phyloP scores from a whole-genome alignment of 1,140 invertebrate genomes.

The Micrasema longulum region DNA sequence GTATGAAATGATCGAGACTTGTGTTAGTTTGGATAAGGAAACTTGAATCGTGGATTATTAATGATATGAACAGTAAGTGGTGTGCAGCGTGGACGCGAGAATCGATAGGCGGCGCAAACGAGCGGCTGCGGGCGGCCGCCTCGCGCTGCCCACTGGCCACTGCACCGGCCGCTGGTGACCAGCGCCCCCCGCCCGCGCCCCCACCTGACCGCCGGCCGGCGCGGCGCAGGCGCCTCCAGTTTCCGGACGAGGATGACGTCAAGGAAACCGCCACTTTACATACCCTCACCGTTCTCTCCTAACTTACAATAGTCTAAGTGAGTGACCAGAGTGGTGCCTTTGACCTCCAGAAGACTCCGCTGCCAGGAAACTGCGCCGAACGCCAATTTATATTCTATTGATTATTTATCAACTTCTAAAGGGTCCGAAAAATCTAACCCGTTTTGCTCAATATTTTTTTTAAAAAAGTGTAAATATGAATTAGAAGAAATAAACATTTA shows the following conservation, averaged over 20 bases:
- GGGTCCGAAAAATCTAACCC: background rate
- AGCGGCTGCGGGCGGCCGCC: constrained; percentile 46
- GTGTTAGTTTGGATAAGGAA: constrained; percentile 1
- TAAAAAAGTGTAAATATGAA: background rate
- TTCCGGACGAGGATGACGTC: constrained; percentile 50
- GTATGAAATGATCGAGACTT: too few relatives aligned
- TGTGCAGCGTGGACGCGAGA: constrained; percentile 13
- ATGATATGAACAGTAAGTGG: too few relatives aligned
- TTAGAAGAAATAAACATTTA: background rate
- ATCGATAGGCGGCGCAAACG: constrained; percentile 46
- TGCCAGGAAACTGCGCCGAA: constrained; percentile 32
- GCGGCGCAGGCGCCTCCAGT: constrained; percentile 42
- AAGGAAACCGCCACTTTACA: constrained; percentile 38
- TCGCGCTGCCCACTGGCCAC: constrained; percentile 38
- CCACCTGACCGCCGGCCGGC: constrained; percentile 48
- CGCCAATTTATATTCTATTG: background rate
- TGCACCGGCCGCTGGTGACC: constrained; percentile 39
- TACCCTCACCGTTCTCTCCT: constrained; percentile 31
- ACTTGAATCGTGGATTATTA: constrained; percentile 3
- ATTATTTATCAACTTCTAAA: background rate
- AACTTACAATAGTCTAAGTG: constrained; percentile 10
- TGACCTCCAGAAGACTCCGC: constrained; percentile 23
- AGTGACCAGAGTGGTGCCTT: constrained; percentile 30
- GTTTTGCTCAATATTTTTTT: background rate
- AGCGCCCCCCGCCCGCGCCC: constrained; percentile 49